phyloP scores from a whole-genome alignment of 2,888 invertebrate genomes.

The Meiosimyza platycephala region DNA sequence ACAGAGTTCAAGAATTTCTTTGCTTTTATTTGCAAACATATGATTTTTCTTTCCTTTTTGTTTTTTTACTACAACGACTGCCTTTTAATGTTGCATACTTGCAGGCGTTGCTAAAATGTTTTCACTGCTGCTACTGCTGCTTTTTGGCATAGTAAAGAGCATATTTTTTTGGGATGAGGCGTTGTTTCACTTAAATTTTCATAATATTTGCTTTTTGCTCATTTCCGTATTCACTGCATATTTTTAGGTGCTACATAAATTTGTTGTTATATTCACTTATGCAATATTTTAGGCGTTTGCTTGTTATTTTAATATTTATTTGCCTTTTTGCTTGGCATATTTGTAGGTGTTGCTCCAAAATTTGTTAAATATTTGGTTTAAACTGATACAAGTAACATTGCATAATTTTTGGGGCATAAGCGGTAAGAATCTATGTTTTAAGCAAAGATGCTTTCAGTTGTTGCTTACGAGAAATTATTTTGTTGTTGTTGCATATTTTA shows the following conservation, averaged over 20 bases:
- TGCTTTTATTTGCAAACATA: background rate
- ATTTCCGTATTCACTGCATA: constrained; percentile 9
- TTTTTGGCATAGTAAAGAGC: too few species aligned
- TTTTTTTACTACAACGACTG: background rate
- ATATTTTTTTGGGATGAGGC: background rate
- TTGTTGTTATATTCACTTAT: background rate
- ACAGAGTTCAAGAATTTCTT: background rate
- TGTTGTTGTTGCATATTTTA: too few species aligned
- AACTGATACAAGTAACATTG: too few species aligned
- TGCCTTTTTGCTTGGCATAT: background rate
- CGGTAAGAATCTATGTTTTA: too few species aligned
- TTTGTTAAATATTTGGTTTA: too few species aligned
- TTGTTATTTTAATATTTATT: background rate
- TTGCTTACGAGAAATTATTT: too few species aligned
- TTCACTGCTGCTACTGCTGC: background rate
- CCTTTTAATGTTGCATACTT: constrained; percentile 7
- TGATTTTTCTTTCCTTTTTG: background rate
- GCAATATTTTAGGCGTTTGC: background rate
- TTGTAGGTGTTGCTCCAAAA: background rate
- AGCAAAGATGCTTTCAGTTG: too few species aligned
- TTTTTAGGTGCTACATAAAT: constrained; percentile 4
- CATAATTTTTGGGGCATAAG: too few species aligned
- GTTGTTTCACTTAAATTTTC: constrained; percentile 13
- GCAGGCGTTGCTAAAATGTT: constrained; percentile 8
- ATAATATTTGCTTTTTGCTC: constrained; percentile 13